Evolutionary conservation across 2,113 vertebrate species (phyloP).

Genomic region (Aleadryas rufinucha): DNA sequence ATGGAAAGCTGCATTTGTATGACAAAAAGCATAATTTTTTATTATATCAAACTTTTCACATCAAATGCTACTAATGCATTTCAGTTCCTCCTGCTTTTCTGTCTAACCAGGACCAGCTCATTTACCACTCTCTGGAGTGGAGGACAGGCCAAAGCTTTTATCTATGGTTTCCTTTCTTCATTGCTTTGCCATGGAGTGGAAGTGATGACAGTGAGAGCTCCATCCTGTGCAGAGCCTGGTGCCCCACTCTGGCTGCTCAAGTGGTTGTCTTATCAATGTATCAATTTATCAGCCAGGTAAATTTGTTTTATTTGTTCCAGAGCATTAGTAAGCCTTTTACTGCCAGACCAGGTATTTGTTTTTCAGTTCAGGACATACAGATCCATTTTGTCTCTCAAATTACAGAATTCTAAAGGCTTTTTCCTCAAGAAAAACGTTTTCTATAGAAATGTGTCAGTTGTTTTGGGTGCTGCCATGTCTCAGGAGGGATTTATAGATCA

Average conservation of each 20-base stretch:
- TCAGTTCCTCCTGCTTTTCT: conserved; percentile 16
- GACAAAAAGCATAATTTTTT: conserved; percentile 34
- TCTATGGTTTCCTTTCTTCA: neutral
- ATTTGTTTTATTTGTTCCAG: neutral
- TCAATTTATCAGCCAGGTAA: neutral
- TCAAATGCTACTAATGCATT: conserved; percentile 1
- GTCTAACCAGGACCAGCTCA: conserved; percentile 7
- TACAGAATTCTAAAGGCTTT: neutral
- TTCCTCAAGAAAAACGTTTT: neutral
- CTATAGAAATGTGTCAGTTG: neutral
- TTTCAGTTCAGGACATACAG: neutral
- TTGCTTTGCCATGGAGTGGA: neutral
- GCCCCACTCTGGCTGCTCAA: neutral
- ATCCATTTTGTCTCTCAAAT: neutral
- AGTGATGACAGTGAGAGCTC: neutral
- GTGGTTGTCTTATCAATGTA: neutral
- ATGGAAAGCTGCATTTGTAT: conserved; percentile 17
- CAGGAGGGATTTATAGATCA: neutral
- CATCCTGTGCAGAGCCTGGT: neutral
- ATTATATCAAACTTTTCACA: conserved; percentile 26
- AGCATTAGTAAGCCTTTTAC: neutral
- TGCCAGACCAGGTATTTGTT: neutral
- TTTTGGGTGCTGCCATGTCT: neutral
- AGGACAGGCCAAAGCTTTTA: neutral
- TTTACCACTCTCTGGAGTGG: neutral